phyloP scores from a whole-genome alignment of 92 coral and sea anemone species.

The Epizoanthus illoricatus region DNA sequence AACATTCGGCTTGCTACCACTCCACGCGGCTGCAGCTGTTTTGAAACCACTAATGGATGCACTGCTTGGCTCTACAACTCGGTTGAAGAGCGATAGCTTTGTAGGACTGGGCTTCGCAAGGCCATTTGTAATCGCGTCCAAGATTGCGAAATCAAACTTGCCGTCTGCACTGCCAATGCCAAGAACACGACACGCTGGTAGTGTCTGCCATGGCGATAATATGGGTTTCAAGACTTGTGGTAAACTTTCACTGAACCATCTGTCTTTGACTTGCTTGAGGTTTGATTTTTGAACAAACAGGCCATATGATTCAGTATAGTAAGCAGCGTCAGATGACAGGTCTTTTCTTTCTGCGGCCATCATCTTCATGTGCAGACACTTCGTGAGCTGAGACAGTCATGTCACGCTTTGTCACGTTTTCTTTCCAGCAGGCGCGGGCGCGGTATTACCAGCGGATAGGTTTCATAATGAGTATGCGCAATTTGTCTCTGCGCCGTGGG shows the following conservation, averaged over 20 bases:
- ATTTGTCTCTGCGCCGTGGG: too few species aligned
- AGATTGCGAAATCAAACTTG: conserved; percentile 12
- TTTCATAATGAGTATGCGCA: too few species aligned
- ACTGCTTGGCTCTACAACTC: conserved; percentile 24
- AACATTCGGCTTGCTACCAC: background rate
- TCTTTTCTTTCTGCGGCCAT: background rate
- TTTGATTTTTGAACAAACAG: conserved; percentile 6
- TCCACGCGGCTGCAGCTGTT: conserved; percentile 7
- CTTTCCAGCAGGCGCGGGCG: too few species aligned
- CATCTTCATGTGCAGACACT: background rate
- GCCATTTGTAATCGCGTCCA: conserved; percentile 3
- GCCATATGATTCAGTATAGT: background rate
- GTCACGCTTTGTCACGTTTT: too few species aligned
- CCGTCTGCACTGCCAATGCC: conserved; percentile 30
- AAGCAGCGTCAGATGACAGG: conserved; percentile 9
- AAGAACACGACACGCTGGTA: background rate
- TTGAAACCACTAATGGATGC: conserved; percentile 1
- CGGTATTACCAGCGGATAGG: too few species aligned
- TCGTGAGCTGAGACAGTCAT: background rate
- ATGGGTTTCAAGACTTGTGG: conserved; percentile 8
- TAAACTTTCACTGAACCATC: background rate
- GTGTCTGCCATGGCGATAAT: conserved; percentile 4
- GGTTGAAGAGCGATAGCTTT: conserved; percentile 19
- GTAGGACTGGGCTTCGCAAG: background rate
- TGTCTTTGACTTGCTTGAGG: background rate